A percentile compares a stretch with the other conserved stretches of the same genome.
Conservation (phyloP, 2,797 vertebrate genomes). For the Gallirallus australis region DNA sequence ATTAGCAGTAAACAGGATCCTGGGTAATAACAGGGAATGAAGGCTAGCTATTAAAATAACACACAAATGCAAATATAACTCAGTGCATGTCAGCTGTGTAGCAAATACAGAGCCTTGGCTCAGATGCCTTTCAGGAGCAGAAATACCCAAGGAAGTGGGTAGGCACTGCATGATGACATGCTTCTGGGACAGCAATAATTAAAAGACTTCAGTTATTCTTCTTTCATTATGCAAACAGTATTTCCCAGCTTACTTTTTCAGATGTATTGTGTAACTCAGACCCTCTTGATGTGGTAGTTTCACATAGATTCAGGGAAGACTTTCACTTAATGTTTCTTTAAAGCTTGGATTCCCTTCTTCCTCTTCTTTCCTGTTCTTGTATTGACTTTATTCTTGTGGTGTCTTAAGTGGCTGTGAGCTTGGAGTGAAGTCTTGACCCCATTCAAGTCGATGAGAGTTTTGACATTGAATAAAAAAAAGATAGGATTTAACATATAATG, state of each 20-base stretch:
- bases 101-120: not conserved
- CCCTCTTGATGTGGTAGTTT: not conserved
- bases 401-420: not conserved
- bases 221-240: not conserved
- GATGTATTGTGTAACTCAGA: not conserved
- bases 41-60: not conserved
- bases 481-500: not conserved
- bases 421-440: not conserved
- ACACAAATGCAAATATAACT: not conserved
- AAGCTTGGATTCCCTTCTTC: not conserved
- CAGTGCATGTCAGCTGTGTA: not conserved
- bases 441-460: not conserved
- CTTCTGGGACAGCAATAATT: not conserved
- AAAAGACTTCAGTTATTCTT: not conserved
- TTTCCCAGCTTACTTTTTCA: not conserved
- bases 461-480: not conserved
- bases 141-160: not conserved
- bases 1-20: not conserved
- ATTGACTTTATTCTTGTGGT: not conserved
- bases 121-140: not conserved
- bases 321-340: not conserved
- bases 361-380: not conserved
- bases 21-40: not conserved
- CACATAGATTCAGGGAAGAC: not conserved
- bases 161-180: not conserved